Evolutionary conservation across 2,797 vertebrate species (phyloP), one percentile per base, ranked within the genome.

Genomic region (Semaprochilodus insignis): DNA sequence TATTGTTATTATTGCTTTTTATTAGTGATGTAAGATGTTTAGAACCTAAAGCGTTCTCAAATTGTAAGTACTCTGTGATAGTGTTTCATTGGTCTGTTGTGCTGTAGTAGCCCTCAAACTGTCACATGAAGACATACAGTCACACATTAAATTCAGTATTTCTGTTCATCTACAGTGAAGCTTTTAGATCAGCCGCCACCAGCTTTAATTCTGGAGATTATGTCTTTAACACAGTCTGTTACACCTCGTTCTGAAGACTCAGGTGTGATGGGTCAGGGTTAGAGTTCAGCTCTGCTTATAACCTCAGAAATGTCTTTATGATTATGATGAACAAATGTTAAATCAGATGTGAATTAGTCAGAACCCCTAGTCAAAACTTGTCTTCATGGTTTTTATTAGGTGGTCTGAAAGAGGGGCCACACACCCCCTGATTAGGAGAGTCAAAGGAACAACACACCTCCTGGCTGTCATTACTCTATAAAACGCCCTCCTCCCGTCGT

Each of bases 371-470:
- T 5, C 27, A 8, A 17, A 34, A 66, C 16, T 27, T 34, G 1
- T 34, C 15, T 66, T 15, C 31, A 36, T 31, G 8, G 27, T 36
- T 34, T 66, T 78, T 78, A 44, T 44, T 55, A 66, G 51, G 44
- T 73, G 59, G n/a, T 83, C 34, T 66, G 59, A 44, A 59, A 69
- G 25, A 60, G 52, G n/a, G 40, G 23, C 17, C 60, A 77, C 62
- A 31, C 74, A 52, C 71, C 34, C 62, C 15, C 75, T 21, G 83
- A 88, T 83, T 81, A 21, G 48, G 77, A 34, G 52, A 88, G 87
- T 87, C 87, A 83, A 86, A 88, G 83, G 27, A 67, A 77, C 34
- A 31, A 52, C 75, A 73, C 69, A 73, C 81, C 69, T 83, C 69
- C 75, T 19, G 59, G 57, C 81, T 72, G 75, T 66, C 69, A 82